Percentiles rank a stretch among this genome's conserved stretches.
phyloP scores from a whole-genome alignment of 1,140 invertebrate species.

The Diploscapter pachys region DNA sequence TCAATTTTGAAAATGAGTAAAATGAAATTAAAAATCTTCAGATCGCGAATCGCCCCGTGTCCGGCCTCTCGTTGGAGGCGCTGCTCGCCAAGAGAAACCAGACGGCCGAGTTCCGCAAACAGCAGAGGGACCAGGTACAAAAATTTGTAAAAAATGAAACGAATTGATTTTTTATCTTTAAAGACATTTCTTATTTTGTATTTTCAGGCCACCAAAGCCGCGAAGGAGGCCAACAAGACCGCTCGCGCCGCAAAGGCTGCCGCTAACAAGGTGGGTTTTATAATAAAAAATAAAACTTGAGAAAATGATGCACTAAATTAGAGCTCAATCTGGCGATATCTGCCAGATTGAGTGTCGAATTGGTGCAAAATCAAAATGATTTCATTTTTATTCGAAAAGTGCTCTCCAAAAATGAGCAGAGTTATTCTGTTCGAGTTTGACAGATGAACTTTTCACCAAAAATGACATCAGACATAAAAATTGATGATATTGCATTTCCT shows the following conservation, averaged over 20 bases:
- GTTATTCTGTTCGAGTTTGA: no score
- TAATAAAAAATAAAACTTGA: not conserved
- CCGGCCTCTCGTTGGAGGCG: conserved; percentile 90
- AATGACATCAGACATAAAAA: no score
- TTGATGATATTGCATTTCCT: no score
- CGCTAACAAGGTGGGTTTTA: conserved; percentile 43
- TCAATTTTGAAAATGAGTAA: no score
- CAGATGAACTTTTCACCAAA: no score
- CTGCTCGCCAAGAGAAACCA: conserved; percentile 98
- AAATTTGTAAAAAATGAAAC: no score
- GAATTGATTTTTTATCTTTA: no score
- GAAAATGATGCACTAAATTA: conserved; percentile 30
- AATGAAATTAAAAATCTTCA: no score
- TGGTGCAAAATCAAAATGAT: conserved; percentile 26
- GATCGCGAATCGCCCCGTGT: conserved; percentile 86
- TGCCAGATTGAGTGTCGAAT: conserved; percentile 45
- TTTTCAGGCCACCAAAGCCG: conserved; percentile 74
- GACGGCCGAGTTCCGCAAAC: conserved; percentile 96
- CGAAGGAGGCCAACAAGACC: conserved; percentile 55
- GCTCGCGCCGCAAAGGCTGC: conserved; percentile 45
- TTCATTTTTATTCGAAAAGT: no score
- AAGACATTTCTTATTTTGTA: no score
- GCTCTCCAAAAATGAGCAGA: no score
- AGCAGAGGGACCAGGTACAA: conserved; percentile 80
- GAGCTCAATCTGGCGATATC: conserved; percentile 28